phyloP scores from a whole-genome alignment of 2,113 vertebrate genomes.

The Cinclus mexicanus region DNA sequence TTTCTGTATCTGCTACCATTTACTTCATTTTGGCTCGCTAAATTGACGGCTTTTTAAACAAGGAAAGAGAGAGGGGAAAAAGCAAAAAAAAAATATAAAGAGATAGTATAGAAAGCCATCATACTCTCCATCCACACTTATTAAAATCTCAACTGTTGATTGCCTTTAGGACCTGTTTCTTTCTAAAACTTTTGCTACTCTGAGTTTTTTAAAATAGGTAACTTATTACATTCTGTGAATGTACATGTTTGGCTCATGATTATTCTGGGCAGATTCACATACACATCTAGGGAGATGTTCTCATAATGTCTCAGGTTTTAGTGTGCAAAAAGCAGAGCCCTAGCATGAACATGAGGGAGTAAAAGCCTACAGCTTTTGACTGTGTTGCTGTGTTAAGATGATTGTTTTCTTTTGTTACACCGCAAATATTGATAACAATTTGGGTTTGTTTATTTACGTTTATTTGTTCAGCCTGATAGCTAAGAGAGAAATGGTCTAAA shows the following conservation, averaged over 20 bases:
- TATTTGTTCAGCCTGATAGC: neutral
- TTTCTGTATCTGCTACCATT: neutral
- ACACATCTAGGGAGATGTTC: neutral
- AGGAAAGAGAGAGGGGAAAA: neutral
- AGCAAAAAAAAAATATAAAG: neutral
- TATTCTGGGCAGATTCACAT: neutral
- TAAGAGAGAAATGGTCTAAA: neutral
- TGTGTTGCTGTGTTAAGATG: neutral
- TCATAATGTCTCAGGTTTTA: neutral
- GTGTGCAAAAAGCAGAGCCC: rapidly evolving
- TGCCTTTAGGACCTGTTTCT: neutral
- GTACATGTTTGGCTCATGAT: neutral
- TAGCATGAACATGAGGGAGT: neutral
- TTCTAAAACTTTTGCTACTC: neutral
- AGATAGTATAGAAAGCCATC: neutral
- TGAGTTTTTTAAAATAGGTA: neutral
- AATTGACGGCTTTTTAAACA: slow-evolving; percentile 9
- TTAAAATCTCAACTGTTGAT: neutral
- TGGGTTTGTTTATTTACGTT: neutral
- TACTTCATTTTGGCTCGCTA: neutral
- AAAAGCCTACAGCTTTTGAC: neutral
- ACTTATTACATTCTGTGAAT: neutral
- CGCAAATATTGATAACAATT: neutral
- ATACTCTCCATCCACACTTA: neutral
- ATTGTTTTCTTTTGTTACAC: neutral